These are phyloP conservation scores for Drosophila suzukii DNA, from an alignment of 1,140 invertebrate genomes.

Conservation along the genomic window DNA sequence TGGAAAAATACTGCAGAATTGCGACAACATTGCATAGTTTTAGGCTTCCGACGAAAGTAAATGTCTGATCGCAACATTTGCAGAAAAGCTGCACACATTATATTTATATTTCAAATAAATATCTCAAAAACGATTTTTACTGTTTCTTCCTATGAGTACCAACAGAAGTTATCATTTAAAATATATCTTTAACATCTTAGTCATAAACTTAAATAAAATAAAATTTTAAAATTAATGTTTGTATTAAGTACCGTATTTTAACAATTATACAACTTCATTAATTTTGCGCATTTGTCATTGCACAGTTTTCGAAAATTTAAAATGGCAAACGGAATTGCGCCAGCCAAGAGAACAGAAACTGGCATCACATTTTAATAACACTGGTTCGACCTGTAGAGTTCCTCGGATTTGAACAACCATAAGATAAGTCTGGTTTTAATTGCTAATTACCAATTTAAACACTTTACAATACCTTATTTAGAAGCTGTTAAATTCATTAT, in stretches of 20 bases:
- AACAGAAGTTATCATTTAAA: too few species aligned
- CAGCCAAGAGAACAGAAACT: constrained; percentile 36
- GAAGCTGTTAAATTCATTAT: too few species aligned
- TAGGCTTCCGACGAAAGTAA: neutral
- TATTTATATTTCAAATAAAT: too few species aligned
- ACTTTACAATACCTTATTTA: neutral
- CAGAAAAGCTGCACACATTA: too few species aligned
- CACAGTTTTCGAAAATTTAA: constrained; percentile 39
- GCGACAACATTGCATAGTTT: constrained; percentile 9
- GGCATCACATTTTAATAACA: neutral
- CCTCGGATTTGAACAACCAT: neutral
- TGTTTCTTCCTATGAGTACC: too few species aligned
- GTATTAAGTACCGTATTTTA: constrained; percentile 48
- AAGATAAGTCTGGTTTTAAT: neutral
- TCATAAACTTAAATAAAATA: too few species aligned
- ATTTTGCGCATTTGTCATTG: constrained; percentile 62
- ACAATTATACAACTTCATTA: constrained; percentile 73
- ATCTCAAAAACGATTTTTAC: too few species aligned
- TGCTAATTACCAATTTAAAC: neutral
- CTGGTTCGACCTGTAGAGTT: constrained; percentile 1
- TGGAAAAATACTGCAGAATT: constrained; percentile 4
- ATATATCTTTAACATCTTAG: too few species aligned
- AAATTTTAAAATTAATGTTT: neutral
- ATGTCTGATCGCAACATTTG: too few species aligned
- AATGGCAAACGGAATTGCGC: constrained; percentile 51